Base-by-base conservation (phyloP, 2,113 vertebrate genomes). In the Strigops habroptila region DNA sequence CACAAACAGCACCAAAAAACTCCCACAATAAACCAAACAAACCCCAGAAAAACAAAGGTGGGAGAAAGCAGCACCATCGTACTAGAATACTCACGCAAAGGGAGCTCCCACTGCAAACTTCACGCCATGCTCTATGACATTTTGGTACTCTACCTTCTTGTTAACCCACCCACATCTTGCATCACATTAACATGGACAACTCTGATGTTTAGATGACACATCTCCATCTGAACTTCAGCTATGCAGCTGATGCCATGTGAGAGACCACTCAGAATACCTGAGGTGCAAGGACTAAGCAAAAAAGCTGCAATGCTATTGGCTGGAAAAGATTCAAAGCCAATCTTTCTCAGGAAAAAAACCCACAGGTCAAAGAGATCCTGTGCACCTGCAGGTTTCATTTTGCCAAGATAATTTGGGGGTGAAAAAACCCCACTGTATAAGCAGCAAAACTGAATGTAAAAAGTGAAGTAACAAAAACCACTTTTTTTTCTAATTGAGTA, bases 361-460 rank as follows among this genome's bases (percentile, higher is more conserved):
- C 57, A 70, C 0, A 8, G 37, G 9, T 48, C n/a, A 64, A 71
- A 84, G 73, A 74, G 4, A 80, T 18, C 76, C 14, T 46, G 35
- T 44, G 23, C 15, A 22, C 5, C 5, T 25, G 15, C 49, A 49
- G 25, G 43, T 39, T 67, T 95, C 21, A 55, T 82, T 88, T 82
- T 81, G 18, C 52, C 52, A 84, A 27, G 27, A 65, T 31, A 71
- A 65, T 53, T 1, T 52, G 31, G 37, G 9, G 22, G 27, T 31
- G 14, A 49, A 60, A 79, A 62, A 57, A 33, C 2, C 10, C 13
- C 79, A 9, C 18, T 88, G n/a, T 23, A 52, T 67, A 75, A 88
- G n/a, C 59, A 85, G 18, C 7, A 88, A 90, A 85, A 69, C 12
- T 35, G 79, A 93, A 69, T 27, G 71, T 19, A 68, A 86, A 91